Percentiles rank a stretch among this genome's conserved stretches.
Conservation (phyloP, 2,888 invertebrate genomes). For the Melieria crassipennis region DNA sequence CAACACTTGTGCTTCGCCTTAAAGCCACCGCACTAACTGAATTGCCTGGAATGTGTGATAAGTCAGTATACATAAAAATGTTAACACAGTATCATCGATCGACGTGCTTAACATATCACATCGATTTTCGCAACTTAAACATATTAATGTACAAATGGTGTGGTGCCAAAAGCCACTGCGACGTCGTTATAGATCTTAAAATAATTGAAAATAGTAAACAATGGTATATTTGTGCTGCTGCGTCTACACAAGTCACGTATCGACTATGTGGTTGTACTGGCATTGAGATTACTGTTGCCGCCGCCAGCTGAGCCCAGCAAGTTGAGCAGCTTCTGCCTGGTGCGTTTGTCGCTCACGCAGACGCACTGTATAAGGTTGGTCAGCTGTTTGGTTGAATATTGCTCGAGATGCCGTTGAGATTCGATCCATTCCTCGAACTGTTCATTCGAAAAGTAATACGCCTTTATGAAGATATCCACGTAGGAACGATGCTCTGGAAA, state of each 20-base stretch:
- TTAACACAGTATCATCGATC: background rate
- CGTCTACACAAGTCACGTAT: background rate
- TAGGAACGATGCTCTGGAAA: conserved; percentile 89
- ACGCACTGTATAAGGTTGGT: conserved; percentile 84
- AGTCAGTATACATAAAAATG: background rate
- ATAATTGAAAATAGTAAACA: background rate
- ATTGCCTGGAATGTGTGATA: background rate
- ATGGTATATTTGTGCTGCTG: background rate
- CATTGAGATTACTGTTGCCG: conserved; percentile 45
- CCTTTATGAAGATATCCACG: conserved; percentile 95
- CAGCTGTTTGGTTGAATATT: conserved; percentile 90
- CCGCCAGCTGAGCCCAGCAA: conserved; percentile 70
- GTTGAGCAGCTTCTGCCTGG: conserved; percentile 79
- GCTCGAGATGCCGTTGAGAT: conserved; percentile 84
- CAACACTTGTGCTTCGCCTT: background rate
- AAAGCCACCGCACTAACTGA: background rate
- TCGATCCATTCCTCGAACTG: conserved; percentile 90
- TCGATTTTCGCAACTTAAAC: background rate
- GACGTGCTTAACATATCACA: too few relatives aligned
- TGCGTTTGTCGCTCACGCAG: conserved; percentile 88
- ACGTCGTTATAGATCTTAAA: background rate
- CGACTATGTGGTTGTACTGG: conserved; percentile 41
- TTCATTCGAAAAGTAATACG: conserved; percentile 91
- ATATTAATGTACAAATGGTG: background rate
- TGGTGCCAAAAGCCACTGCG: too few relatives aligned